A percentile compares a stretch with the other conserved stretches of the same genome.
Conservation (phyloP, 2,888 invertebrate genomes). For the Scelioninae gen. 2 region DNA sequence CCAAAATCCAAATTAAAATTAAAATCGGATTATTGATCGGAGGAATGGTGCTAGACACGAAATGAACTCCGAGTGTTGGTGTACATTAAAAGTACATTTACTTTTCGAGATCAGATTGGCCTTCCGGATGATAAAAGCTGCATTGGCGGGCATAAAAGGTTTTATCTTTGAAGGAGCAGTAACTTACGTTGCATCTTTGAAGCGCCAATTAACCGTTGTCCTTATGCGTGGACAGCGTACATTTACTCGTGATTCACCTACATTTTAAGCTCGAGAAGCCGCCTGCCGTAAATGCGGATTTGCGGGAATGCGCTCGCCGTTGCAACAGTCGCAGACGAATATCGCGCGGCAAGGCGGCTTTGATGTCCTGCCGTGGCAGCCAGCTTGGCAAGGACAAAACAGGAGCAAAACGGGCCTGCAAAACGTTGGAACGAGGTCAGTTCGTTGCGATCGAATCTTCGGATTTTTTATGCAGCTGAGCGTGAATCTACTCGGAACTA, state of each 20-base stretch:
- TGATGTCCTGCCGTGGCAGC: slow-evolving; percentile 59
- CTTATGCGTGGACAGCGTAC: slow-evolving; percentile 60
- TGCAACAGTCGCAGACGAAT: slow-evolving; percentile 59
- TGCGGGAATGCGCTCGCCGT: slow-evolving; percentile 42
- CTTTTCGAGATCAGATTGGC: slow-evolving; percentile 53
- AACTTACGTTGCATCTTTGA: slow-evolving; percentile 66
- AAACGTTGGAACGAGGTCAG: slow-evolving; percentile 54
- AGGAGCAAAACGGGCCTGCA: slow-evolving; percentile 51
- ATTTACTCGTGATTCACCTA: slow-evolving; percentile 61
- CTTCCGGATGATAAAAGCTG: slow-evolving; percentile 50
- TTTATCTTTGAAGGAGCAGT: slow-evolving; percentile 61
- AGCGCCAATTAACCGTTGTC: slow-evolving; percentile 68
- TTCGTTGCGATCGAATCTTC: slow-evolving; percentile 48
- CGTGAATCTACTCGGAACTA: slow-evolving; percentile 44
- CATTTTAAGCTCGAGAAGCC: slow-evolving; percentile 61
- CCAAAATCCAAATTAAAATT: slow-evolving; percentile 1
- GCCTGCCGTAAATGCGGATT: slow-evolving; percentile 56
- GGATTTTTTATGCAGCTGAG: slow-evolving; percentile 46
- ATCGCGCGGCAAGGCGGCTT: slow-evolving; percentile 56
- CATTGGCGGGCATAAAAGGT: slow-evolving; percentile 56
- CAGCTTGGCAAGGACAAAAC: slow-evolving; percentile 50
- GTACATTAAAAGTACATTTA: slow-evolving; percentile 48
- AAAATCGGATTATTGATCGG: slow-evolving; percentile 19
- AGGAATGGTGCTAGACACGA: slow-evolving; percentile 22
- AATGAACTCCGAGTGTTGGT: slow-evolving; percentile 24